phyloP scores from a whole-genome alignment of 2,797 vertebrate genomes.

The Myripristis jacobus region DNA sequence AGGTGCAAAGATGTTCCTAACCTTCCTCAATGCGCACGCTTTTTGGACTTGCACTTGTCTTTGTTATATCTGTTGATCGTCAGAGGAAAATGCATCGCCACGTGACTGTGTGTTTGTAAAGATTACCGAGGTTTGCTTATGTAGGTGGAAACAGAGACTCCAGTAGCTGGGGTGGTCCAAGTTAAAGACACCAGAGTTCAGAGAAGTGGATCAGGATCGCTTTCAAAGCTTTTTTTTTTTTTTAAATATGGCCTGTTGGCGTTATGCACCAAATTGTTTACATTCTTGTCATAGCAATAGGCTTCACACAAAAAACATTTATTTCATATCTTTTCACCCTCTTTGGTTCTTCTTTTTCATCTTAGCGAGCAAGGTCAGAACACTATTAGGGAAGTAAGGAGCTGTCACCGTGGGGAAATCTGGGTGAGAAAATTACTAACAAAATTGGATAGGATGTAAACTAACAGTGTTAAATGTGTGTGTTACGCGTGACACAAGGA shows the following conservation, averaged over 20 bases:
- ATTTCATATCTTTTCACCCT: conserved; percentile 39
- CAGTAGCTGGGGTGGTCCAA: conserved; percentile 44
- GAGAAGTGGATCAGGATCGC: conserved; percentile 27
- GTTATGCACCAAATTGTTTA: conserved; percentile 56
- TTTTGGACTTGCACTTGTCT: conserved; percentile 7
- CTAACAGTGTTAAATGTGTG: conserved; percentile 35
- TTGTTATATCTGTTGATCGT: conserved; percentile 23
- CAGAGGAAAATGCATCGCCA: conserved; percentile 28
- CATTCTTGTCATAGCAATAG: conserved; percentile 36
- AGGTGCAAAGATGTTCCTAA: conserved; percentile 28
- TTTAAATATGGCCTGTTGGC: too few species aligned
- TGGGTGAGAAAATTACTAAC: conserved; percentile 35
- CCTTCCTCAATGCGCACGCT: conserved; percentile 21
- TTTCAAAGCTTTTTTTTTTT: too few species aligned
- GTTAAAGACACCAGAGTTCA: conserved; percentile 32
- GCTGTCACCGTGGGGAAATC: conserved; percentile 32
- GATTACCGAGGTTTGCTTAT: conserved; percentile 64
- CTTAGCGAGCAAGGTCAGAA: too few species aligned
- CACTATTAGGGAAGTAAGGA: background rate
- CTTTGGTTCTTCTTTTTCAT: conserved; percentile 21
- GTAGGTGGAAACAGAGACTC: conserved; percentile 53
- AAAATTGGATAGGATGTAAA: conserved; percentile 41
- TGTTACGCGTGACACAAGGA: conserved; percentile 44
- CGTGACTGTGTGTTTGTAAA: conserved; percentile 38
- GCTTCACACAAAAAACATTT: conserved; percentile 47